A percentile compares a stretch with the other conserved stretches of the same genome.
Evolutionary conservation across 2,797 vertebrate genomes (phyloP).

Genomic region (Tadarida brasiliensis): DNA sequence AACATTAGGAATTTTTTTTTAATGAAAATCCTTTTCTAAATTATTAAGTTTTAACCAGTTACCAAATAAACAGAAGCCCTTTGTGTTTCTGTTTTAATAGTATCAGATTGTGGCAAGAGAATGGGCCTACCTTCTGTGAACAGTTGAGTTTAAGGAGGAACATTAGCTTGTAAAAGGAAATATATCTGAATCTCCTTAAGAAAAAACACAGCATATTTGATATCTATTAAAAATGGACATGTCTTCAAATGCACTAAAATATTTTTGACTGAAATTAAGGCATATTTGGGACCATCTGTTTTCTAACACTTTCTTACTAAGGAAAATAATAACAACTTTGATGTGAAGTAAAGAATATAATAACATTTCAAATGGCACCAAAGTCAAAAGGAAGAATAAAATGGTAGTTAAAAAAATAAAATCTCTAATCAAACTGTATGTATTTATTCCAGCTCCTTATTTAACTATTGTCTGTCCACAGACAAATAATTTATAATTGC

Average conservation of each 20-base stretch:
- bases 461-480: not conserved
- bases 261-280: not conserved
- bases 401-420: conserved; percentile 19
- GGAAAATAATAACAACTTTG: not conserved
- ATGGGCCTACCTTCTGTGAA: not conserved
- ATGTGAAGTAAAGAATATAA: not conserved
- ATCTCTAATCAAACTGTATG: not conserved
- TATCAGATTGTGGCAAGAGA: not conserved
- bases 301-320: not conserved
- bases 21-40: not conserved
- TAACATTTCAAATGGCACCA: not conserved
- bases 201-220: not conserved
- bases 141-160: not conserved
- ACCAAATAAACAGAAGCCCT: not conserved
- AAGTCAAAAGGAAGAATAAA: conserved; percentile 8
- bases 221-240: not conserved
- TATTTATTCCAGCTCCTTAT: not conserved
- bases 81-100: not conserved
- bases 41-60: not conserved
- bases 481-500: not conserved
- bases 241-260: not conserved
- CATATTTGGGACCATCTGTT: not conserved
- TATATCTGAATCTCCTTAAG: not conserved
- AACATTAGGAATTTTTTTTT: not conserved
- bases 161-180: not conserved